These are phyloP conservation scores for Psittacula derbiana DNA, from an alignment of 2,797 vertebrate species.

Conservation along the genomic window DNA sequence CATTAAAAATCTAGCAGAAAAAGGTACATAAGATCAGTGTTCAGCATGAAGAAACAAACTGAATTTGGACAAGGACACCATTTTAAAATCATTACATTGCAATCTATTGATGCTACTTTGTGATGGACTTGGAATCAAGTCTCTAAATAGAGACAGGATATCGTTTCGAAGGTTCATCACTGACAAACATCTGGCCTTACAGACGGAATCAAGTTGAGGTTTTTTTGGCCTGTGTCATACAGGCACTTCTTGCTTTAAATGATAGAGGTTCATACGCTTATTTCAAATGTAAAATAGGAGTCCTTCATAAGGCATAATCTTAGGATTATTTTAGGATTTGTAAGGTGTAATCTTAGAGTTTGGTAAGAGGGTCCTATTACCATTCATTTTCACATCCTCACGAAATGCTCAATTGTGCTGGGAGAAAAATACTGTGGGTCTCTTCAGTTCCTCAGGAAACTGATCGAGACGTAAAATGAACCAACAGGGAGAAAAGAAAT, in stretches of 20 bases:
- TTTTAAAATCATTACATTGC: not conserved
- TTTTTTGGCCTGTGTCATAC: not conserved
- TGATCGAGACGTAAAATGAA: not conserved
- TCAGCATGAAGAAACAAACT: not conserved
- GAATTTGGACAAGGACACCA: not conserved
- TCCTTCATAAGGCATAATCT: not conserved
- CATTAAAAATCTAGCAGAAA: not conserved
- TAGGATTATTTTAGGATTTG: not conserved
- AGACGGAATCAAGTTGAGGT: not conserved
- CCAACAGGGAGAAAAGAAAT: not conserved
- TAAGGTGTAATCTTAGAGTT: not conserved
- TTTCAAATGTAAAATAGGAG: not conserved
- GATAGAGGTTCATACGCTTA: not conserved
- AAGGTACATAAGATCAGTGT: not conserved
- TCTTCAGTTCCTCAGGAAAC: not conserved
- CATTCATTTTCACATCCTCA: not conserved
- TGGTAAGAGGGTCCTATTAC: not conserved
- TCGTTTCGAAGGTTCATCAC: not conserved
- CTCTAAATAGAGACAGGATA: accelerated
- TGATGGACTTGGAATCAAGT: not conserved
- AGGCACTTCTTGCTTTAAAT: not conserved
- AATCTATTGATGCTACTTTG: not conserved
- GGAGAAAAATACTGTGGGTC: not conserved
- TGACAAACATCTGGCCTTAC: not conserved
- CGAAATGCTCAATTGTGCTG: not conserved